Conservation (phyloP, 2,888 invertebrate species). For the Trissonchulus sp. region DNA sequence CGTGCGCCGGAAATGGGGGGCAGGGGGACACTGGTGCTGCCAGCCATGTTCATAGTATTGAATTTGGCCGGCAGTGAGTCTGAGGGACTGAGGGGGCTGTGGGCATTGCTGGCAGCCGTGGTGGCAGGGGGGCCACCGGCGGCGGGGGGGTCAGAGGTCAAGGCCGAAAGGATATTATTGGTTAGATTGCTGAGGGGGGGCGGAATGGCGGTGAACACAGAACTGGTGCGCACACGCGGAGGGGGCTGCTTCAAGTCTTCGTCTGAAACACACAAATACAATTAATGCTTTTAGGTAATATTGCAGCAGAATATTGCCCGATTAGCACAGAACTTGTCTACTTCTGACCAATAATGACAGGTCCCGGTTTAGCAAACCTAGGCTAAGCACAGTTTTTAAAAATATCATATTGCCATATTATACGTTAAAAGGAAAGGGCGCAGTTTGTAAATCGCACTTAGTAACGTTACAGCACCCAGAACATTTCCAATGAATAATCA, state of each 20-base stretch:
- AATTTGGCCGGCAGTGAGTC: slow-evolving; percentile 4
- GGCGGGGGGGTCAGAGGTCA: slow-evolving; percentile 46
- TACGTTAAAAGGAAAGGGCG: too few species aligned
- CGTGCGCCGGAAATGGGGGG: not conserved
- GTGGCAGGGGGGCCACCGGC: too few species aligned
- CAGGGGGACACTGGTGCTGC: not conserved
- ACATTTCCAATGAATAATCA: too few species aligned
- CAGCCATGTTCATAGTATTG: not conserved
- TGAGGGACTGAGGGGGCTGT: not conserved
- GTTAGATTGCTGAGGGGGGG: slow-evolving; percentile 2
- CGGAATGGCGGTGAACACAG: slow-evolving; percentile 39
- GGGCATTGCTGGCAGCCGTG: slow-evolving; percentile 27
- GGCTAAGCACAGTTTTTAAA: too few species aligned
- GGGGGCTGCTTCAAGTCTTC: slow-evolving; percentile 74
- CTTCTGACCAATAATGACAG: too few species aligned
- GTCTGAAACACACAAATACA: slow-evolving; percentile 52
- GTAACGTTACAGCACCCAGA: too few species aligned
- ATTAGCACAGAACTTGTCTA: too few species aligned
- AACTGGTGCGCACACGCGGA: slow-evolving; percentile 46
- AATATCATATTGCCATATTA: too few species aligned
- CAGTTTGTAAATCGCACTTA: too few species aligned
- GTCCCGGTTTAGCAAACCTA: too few species aligned
- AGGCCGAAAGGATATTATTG: not conserved
- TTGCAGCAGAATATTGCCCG: too few species aligned
- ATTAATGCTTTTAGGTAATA: too few species aligned